These are phyloP conservation scores for Montifringilla adamsi DNA, from an alignment of 2,113 vertebrate species.

Conservation along the genomic window DNA sequence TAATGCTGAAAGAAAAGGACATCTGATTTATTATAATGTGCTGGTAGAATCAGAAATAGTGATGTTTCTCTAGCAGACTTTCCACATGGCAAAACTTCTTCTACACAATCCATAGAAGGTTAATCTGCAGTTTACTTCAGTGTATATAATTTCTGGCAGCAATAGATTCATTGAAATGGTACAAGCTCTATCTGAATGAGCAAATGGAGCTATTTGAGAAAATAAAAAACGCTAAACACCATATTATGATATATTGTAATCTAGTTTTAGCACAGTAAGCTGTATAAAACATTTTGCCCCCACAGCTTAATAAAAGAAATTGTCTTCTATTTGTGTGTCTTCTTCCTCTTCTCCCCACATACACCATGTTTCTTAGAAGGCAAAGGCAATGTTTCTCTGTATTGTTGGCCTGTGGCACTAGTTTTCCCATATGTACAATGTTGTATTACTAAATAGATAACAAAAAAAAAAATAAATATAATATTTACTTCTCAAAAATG, in stretches of 20 bases:
- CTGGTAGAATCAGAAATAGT: neutral
- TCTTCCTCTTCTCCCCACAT: neutral
- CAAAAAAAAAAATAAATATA: neutral
- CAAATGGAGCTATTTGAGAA: slow-evolving; percentile 30
- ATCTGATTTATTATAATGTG: neutral
- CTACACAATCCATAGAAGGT: neutral
- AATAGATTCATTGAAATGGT: neutral
- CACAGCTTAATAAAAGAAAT: slow-evolving; percentile 3
- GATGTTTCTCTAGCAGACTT: neutral
- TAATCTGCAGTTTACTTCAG: neutral
- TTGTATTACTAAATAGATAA: slow-evolving; percentile 24
- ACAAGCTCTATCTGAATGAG: slow-evolving; percentile 24
- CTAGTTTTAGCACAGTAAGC: neutral
- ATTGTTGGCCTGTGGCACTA: slow-evolving; percentile 32
- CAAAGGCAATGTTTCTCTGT: neutral
- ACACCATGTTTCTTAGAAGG: neutral
- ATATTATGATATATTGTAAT: slow-evolving; percentile 19
- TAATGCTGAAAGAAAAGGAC: neutral
- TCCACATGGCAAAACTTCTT: neutral
- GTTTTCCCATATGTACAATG: slow-evolving; percentile 33
- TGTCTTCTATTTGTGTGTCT: neutral
- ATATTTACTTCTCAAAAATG: slow-evolving; percentile 28
- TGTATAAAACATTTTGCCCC: neutral
- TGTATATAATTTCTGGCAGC: neutral
- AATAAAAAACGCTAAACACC: slow-evolving; percentile 17